These are phyloP conservation scores for Pollachius pollachius DNA, from an alignment of 2,113 vertebrate genomes.

Conservation along the genomic window DNA sequence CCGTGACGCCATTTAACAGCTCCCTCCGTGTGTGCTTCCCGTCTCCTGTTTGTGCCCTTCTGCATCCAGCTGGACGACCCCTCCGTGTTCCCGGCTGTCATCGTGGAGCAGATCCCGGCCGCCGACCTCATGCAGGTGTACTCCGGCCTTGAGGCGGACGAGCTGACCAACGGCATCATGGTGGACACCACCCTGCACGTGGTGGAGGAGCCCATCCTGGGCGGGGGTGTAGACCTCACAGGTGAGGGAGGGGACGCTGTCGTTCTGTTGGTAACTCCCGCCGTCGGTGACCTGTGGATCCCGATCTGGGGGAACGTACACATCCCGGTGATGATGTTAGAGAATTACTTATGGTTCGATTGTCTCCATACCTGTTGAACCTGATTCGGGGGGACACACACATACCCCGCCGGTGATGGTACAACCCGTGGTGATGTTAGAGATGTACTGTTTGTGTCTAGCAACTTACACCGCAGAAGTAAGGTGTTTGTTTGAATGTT, in stretches of 20 bases:
- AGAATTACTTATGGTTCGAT: too few relatives aligned
- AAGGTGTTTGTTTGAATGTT: too few relatives aligned
- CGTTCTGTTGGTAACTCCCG: neutral
- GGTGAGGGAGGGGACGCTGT: conserved; percentile 57
- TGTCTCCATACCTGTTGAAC: too few relatives aligned
- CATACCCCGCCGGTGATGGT: too few relatives aligned
- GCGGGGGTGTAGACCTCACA: conserved; percentile 77
- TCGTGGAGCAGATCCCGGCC: conserved; percentile 84
- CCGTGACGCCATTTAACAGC: conserved; percentile 13
- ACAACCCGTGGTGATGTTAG: too few relatives aligned
- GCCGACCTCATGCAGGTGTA: conserved; percentile 85
- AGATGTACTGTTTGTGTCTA: too few relatives aligned
- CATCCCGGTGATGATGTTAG: too few relatives aligned
- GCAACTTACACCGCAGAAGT: too few relatives aligned
- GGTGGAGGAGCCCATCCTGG: conserved; percentile 78
- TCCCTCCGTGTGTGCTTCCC: conserved; percentile 15
- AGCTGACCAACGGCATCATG: conserved; percentile 79
- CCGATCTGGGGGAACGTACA: too few relatives aligned
- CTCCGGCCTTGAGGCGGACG: conserved; percentile 83
- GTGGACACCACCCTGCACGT: conserved; percentile 79
- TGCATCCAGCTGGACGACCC: conserved; percentile 81
- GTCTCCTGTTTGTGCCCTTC: conserved; percentile 7
- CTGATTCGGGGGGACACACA: too few relatives aligned
- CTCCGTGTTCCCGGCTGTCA: conserved; percentile 84
- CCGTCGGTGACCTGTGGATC: too few relatives aligned